Conservation (phyloP, 2,888 invertebrate species). For the Phania funesta region DNA sequence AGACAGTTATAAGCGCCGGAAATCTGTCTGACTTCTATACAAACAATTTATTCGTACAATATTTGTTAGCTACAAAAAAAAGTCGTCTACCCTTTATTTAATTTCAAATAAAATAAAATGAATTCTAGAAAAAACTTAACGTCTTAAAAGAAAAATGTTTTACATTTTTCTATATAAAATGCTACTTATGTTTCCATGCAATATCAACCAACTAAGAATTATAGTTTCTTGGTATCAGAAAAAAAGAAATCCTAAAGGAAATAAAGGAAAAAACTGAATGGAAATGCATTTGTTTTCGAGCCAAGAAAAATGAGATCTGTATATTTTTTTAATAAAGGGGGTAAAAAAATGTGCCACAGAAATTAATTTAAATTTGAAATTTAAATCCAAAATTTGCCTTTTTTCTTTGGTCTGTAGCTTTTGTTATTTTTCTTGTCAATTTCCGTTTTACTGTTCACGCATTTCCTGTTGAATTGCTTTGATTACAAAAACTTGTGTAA, state of each 20-base stretch:
- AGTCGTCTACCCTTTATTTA: neutral
- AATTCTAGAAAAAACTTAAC: neutral
- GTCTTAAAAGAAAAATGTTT: neutral
- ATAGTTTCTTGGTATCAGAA: neutral
- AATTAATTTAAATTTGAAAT: neutral
- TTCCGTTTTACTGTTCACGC: slow-evolving; percentile 47
- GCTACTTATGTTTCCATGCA: slow-evolving; percentile 35
- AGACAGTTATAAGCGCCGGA: slow-evolving; percentile 66
- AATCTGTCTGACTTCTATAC: slow-evolving; percentile 63
- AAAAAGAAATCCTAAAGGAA: neutral
- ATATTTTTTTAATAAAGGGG: neutral
- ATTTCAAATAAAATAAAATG: slow-evolving; percentile 13
- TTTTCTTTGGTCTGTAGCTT: neutral
- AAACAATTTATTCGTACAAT: slow-evolving; percentile 34
- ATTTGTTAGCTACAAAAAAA: neutral
- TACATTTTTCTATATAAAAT: slow-evolving; percentile 21
- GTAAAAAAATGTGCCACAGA: neutral
- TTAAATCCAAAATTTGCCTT: neutral
- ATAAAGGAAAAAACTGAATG: neutral
- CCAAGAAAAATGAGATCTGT: neutral
- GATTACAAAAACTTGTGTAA: neutral
- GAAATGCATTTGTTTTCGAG: slow-evolving; percentile 5
- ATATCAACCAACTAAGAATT: slow-evolving; percentile 9
- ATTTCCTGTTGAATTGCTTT: slow-evolving; percentile 26
- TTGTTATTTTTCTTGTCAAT: slow-evolving; percentile 38